Conservation (phyloP, 2,113 vertebrate genomes). For the Nothoprocta perdicaria region DNA sequence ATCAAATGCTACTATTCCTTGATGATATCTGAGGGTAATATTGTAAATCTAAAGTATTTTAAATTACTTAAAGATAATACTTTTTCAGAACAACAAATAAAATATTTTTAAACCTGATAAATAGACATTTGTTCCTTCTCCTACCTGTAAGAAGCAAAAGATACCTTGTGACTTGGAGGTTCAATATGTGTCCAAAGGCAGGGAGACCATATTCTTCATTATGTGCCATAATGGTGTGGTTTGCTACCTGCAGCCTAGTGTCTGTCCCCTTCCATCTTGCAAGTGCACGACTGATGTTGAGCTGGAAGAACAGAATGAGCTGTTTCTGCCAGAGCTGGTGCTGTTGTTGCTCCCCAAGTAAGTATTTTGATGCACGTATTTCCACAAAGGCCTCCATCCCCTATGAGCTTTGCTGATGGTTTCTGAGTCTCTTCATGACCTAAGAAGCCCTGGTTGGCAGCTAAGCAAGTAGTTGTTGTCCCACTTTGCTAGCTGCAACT, state of each 20-base stretch:
- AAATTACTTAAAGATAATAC: neutral
- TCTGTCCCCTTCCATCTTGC: neutral
- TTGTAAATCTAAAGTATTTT: neutral
- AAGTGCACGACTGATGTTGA: neutral
- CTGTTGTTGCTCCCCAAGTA: neutral
- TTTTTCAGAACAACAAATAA: neutral
- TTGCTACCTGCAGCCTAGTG: accelerated
- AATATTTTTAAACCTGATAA: neutral
- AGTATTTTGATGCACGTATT: neutral
- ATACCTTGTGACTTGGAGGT: neutral
- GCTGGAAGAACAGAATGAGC: neutral
- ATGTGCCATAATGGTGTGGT: neutral
- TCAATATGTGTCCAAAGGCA: neutral
- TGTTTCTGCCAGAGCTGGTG: neutral
- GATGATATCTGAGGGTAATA: neutral
- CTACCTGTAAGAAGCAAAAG: neutral
- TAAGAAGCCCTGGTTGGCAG: neutral
- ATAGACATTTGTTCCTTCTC: neutral
- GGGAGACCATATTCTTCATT: neutral
- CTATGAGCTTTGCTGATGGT: accelerated
- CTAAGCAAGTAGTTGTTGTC: neutral
- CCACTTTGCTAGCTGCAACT: neutral
- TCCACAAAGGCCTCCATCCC: neutral
- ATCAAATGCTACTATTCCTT: neutral
- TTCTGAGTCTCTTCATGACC: accelerated